Evolutionary conservation across 2,888 invertebrate species (phyloP).

Genomic region (Ophion ventricosus): DNA sequence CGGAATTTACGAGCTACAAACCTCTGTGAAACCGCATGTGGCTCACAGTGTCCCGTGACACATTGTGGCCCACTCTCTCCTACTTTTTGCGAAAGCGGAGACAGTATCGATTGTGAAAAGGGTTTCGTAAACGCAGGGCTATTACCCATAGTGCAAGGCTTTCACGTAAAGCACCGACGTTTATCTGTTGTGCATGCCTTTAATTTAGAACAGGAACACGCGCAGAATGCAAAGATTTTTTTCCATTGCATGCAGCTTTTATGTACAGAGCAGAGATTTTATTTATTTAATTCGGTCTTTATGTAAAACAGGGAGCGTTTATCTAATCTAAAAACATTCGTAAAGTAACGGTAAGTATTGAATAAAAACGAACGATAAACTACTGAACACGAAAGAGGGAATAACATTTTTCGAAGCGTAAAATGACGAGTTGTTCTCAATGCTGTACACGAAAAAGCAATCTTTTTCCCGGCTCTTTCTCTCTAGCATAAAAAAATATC

Average conservation of each 20-base stretch:
- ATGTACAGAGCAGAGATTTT: not conserved
- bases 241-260: not conserved
- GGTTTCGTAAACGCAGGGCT: not conserved
- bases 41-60: too few species aligned
- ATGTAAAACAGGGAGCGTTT: not conserved
- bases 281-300: not conserved
- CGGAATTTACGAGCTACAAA: too few species aligned
- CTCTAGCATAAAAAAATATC: not conserved
- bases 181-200: not conserved
- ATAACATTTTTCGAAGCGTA: not conserved
- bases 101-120: slow-evolving; percentile 11
- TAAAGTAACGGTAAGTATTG: not conserved
- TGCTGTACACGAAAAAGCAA: not conserved
- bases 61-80: too few species aligned
- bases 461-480: not conserved
- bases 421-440: not conserved
- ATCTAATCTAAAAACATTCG: not conserved
- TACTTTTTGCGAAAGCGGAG: not conserved
- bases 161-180: not conserved
- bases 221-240: not conserved
- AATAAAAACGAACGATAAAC: not conserved
- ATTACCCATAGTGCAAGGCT: not conserved
- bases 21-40: too few species aligned
- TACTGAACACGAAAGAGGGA: not conserved
- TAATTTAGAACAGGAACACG: not conserved